Conservation (phyloP, 2,797 vertebrate species). For the Malurus leucopterus region DNA sequence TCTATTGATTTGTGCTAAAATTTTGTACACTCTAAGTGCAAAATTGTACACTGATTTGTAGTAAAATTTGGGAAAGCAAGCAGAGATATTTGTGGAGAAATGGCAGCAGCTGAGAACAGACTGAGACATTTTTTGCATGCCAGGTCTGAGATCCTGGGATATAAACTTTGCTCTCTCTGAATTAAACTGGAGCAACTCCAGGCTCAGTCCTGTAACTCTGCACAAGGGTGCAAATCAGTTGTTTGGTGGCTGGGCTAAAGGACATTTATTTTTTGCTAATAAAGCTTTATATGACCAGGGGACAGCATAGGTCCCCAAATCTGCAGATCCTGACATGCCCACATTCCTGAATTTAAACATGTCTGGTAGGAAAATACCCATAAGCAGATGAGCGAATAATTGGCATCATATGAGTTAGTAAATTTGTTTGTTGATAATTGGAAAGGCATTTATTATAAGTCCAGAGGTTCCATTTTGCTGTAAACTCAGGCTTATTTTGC, state of each 20-base stretch:
- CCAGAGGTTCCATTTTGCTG: background rate
- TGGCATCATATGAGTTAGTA: background rate
- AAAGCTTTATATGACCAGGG: background rate
- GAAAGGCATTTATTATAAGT: background rate
- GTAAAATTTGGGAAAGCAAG: background rate
- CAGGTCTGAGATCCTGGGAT: background rate
- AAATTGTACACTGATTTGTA: background rate
- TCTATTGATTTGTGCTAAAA: background rate
- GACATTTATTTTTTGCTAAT: background rate
- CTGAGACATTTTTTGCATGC: background rate
- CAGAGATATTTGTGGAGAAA: background rate
- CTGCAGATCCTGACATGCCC: background rate
- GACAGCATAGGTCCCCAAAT: rapidly evolving
- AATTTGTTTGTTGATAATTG: background rate
- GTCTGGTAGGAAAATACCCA: background rate
- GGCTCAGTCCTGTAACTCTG: background rate
- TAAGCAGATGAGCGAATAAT: background rate
- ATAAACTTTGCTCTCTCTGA: background rate
- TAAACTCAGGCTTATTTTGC: constrained; percentile 13
- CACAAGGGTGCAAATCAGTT: background rate
- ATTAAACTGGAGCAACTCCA: background rate
- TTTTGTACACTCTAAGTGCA: too few species aligned
- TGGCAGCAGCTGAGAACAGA: background rate
- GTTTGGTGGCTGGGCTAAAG: background rate
- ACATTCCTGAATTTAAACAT: background rate